Evolutionary conservation across 1,140 invertebrate species (phyloP), one percentile per base, ranked within the genome.

Genomic region (Trichonephila clavipes): DNA sequence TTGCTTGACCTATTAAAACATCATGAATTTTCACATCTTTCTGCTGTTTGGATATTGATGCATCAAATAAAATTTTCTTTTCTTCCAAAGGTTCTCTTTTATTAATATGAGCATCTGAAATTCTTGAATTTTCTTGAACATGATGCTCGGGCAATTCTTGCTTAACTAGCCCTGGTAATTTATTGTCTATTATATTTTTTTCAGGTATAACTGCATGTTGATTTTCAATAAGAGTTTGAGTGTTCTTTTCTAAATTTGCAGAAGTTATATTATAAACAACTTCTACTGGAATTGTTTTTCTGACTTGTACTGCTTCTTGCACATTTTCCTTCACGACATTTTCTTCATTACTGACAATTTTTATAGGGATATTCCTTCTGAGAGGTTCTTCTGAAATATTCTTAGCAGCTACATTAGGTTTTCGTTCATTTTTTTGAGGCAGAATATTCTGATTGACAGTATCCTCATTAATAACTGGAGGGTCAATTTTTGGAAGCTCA

Each of bases 81-180:
- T 61, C 61, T 24, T 40, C 77, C 28, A 92, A 92, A 51, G 90
- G 77, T 85, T 92, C 90, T 19, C 90, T 62, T 58, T 85, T 62
- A 1, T 64, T 83, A 8, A 92, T 64, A 85, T 66, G 81, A n/a
- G 40, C 40, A 24, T 92, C 82, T 28, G 28, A 59, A 85, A 14
- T 85, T 85, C n/a, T 85, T 21, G 58, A 10, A 59, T 85, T 51
- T 24, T 85, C 83, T 61, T 81, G 28, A 81, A 81, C 34, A 81
- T 5, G 7, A 18, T 61, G 44, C 14, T 85, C 51, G n/a, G 51
- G 51, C 12, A 24, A 19, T 59, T 85, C 58, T 24, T 58, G 21
- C 12, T 85, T 85, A 16, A 10, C 14, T 24, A 24, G 16, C 40
- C 14, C 28, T 85, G 83, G 83, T 1, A 85, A 18, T 59, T 85